These are phyloP conservation scores for Eufriesea mexicana DNA, from an alignment of 1,140 invertebrate genomes.

Conservation along the genomic window DNA sequence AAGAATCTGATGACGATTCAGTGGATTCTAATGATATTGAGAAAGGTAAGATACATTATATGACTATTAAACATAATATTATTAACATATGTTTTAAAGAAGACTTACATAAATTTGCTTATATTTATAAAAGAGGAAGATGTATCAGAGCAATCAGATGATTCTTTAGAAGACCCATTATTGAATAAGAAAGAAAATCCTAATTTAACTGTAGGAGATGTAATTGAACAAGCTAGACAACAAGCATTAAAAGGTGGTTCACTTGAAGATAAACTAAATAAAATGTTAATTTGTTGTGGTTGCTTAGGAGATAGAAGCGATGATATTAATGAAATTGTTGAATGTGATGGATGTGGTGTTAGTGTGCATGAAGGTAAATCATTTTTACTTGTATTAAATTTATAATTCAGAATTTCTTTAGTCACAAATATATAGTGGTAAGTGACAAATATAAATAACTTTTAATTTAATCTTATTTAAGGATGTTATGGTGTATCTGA, in stretches of 20 bases:
- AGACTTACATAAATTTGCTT: slow-evolving; percentile 1
- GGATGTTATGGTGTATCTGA: slow-evolving; percentile 98
- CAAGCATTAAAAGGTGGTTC: slow-evolving; percentile 77
- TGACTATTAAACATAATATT: neutral
- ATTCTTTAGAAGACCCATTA: slow-evolving; percentile 80
- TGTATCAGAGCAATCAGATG: slow-evolving; percentile 83
- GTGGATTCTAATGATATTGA: slow-evolving; percentile 81
- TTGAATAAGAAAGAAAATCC: slow-evolving; percentile 82
- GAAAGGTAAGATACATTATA: slow-evolving; percentile 69
- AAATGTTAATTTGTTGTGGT: slow-evolving; percentile 92
- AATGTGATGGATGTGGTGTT: slow-evolving; percentile 97
- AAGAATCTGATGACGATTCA: slow-evolving; percentile 88
- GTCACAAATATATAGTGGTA: neutral
- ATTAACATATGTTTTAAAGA: neutral
- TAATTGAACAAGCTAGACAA: slow-evolving; percentile 83
- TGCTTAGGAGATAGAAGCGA: slow-evolving; percentile 96
- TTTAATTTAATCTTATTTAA: slow-evolving; percentile 67
- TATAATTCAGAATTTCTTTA: neutral
- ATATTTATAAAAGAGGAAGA: slow-evolving; percentile 72
- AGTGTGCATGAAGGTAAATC: slow-evolving; percentile 94
- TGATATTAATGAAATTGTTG: slow-evolving; percentile 97
- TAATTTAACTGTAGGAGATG: slow-evolving; percentile 80
- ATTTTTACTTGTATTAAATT: neutral
- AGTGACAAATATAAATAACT: neutral
- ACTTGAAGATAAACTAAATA: slow-evolving; percentile 80